Evolutionary conservation across 2,113 vertebrate species (phyloP), one percentile per base, ranked within the genome.

Genomic region (Lethenteron reissneri): DNA sequence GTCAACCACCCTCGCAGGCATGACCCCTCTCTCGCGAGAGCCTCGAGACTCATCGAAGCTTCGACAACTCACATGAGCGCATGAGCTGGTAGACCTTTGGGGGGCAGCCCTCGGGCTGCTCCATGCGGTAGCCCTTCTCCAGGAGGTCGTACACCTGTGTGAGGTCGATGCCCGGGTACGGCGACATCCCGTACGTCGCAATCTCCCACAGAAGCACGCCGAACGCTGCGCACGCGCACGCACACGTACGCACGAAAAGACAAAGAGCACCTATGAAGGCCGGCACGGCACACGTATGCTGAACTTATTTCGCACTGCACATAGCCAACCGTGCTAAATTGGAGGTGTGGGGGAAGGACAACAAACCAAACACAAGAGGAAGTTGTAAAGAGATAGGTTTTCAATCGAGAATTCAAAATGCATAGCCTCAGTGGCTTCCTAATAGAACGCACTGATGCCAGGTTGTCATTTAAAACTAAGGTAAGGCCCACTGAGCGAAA

Each of bases 131-230:
- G 12, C 92, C 94, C 77, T 99, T 99, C 81, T 99, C 94, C 75
- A 99, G 80, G 58, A 99, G 83, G 80, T 99, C 94, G 70, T 99
- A 99, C 71, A 99, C 94, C 80, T 97, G 94, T 78, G 94, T 97
- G 70, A 99, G 83, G 80, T 99, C 94, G 72, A 99, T 99, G 71
- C 94, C 94, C 59, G 92, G 94, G 75, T 99, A 99, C 0, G 94
- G 94, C 75, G 94, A 99, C 94, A 99, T 99, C 72, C 94, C 94
- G 68, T 99, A 97, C 5, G 94, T 99, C 57, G 94, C 94, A 74
- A 99, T 99, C 83, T 99, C 94, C 94, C 94, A 99, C 1, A 99
- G 79, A 14, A 99, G 79, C 72, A 99, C 94, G n/a, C 94, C 94
- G 74, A 99, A 99, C 8, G 94, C 94, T 99, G 81, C 41, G 41